phyloP scores from a whole-genome alignment of 2,113 vertebrate species.

The Leucosticte australis region DNA sequence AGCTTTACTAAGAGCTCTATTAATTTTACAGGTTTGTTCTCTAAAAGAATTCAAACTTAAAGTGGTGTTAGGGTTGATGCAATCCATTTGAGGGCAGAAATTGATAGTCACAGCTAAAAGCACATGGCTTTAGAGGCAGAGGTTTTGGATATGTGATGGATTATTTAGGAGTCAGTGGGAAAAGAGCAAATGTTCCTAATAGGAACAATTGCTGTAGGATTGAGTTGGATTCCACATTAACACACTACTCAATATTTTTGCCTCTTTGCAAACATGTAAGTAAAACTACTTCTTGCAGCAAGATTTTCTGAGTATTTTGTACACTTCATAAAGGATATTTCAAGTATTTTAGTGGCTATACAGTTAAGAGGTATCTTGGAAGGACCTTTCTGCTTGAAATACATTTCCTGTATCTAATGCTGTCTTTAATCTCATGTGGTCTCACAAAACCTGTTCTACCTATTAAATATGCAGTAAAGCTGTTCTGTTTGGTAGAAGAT shows the following conservation, averaged over 20 bases:
- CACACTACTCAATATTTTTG: neutral
- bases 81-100: neutral
- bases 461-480: conserved; percentile 50
- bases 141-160: neutral
- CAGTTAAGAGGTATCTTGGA: neutral
- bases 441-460: neutral
- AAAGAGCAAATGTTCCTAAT: neutral
- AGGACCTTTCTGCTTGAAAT: conserved; percentile 26
- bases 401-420: neutral
- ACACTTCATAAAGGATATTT: neutral
- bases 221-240: neutral
- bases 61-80: neutral
- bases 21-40: neutral
- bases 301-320: neutral
- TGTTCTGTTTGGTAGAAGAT: conserved; percentile 40
- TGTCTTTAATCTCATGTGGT: conserved; percentile 25
- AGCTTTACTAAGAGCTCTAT: neutral
- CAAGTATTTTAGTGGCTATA: neutral
- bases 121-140: neutral
- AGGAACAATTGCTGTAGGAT: neutral
- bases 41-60: neutral
- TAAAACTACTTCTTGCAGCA: neutral
- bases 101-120: neutral
- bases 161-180: neutral
- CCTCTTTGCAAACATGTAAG: neutral